Base-by-base conservation (phyloP, 2,113 vertebrate species). In the Noturus placidus region DNA sequence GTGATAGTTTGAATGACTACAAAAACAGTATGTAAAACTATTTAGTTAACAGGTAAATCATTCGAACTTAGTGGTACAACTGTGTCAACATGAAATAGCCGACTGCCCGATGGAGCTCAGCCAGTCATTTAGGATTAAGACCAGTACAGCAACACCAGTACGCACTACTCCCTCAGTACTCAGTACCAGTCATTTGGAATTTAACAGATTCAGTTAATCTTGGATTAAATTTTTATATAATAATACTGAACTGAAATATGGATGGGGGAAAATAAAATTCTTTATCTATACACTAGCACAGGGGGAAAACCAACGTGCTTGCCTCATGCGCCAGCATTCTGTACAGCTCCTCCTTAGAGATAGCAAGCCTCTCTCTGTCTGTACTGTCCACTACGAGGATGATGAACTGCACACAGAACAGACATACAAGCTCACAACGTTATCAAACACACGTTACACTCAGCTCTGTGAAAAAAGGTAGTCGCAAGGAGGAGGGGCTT, bases 361-460 rank as follows among this genome's bases (percentile, higher is more conserved):
- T 96, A 2, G 97, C 97, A 92, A 99, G 98, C 35, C 98, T 95
- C 91, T 99, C 98, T 95, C 98, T 95, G 95, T 99, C 98, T 72
- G 98, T 99, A 95, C 98, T 99, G 95, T 99, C 98, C 90, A 99
- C 98, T 90, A 99, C 98, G 88, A 99, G 96, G 74, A 99, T 99
- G 84, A 99, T 98, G 94, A 99, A 99, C 98, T 99, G 91, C 17
- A 33, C 5, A 52, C 59, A 57, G 83, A 25, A 83, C 19, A 85
- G 20, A 84, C 30, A 76, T 20, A 59, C 61, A 82, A 82, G 30
- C 10, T 82, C 7, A 14, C 57, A 74, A 30, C 10, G 35, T 69
- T 56, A 80, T 78, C 15, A 84, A 33, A 30, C 22, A 81, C 33
- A 70, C 4, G 9, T 82, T 63, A 91, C 19, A 87, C 77, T 86